These are phyloP conservation scores for Eudyptes chrysolophus DNA, from an alignment of 2,113 vertebrate genomes.

Conservation along the genomic window DNA sequence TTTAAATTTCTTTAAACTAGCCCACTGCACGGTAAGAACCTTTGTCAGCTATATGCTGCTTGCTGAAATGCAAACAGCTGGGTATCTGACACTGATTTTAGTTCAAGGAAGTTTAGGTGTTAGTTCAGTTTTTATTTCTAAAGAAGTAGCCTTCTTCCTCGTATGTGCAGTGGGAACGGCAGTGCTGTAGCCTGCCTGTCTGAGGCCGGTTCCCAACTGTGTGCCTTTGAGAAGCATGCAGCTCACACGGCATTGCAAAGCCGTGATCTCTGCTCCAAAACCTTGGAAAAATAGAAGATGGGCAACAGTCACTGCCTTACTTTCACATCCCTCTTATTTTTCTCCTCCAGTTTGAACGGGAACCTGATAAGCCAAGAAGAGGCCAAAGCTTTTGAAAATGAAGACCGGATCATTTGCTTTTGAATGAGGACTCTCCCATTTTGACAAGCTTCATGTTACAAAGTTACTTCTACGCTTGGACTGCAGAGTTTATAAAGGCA, in stretches of 20 bases:
- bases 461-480: neutral
- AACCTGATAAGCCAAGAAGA: constrained; percentile 74
- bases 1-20: neutral
- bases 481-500: neutral
- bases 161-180: neutral
- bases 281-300: neutral
- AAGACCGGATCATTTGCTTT: constrained; percentile 73
- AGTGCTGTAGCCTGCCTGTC: neutral
- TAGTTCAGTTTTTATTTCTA: neutral
- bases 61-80: neutral
- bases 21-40: neutral
- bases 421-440: constrained; percentile 24
- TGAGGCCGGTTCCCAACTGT: rapidly evolving
- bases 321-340: neutral
- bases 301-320: neutral
- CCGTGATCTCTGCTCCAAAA: neutral
- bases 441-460: neutral
- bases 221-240: neutral
- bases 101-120: neutral
- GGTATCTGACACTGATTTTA: rapidly evolving
- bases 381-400: constrained; percentile 69
- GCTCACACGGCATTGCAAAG: neutral
- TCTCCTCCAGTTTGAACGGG: constrained; percentile 69
- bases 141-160: neutral
- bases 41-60: neutral